Conservation (phyloP, 2,797 vertebrate species). For the Enteromius afrohamiltoni region DNA sequence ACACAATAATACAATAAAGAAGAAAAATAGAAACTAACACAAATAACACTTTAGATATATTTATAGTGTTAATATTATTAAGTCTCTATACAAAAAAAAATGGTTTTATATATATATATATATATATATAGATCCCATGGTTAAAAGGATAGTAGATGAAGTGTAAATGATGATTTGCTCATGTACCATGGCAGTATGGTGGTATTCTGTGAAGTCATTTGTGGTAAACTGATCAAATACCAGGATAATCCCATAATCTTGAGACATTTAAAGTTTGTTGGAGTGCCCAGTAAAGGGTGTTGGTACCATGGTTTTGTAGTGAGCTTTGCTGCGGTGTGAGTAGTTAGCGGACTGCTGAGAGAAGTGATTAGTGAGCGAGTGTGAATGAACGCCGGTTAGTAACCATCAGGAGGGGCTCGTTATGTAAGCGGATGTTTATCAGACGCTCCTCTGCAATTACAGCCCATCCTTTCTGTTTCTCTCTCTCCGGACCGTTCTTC, state of each 20-base stretch:
- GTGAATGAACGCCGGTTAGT: slow-evolving; percentile 7
- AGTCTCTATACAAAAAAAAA: too few relatives aligned
- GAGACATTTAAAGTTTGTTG: neutral
- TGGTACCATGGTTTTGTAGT: too few relatives aligned
- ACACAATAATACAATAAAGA: neutral
- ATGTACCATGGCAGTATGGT: neutral
- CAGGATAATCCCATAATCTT: neutral
- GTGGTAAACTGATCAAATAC: neutral
- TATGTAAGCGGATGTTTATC: slow-evolving; percentile 31
- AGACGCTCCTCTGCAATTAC: slow-evolving; percentile 20
- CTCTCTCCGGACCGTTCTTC: neutral
- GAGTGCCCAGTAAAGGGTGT: neutral
- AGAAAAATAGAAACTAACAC: neutral
- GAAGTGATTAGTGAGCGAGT: slow-evolving; percentile 16
- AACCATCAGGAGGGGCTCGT: neutral
- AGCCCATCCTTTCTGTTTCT: neutral
- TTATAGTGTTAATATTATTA: neutral
- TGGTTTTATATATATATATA: too few relatives aligned
- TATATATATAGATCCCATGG: neutral
- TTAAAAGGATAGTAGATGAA: neutral
- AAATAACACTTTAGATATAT: neutral
- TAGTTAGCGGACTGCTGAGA: too few relatives aligned
- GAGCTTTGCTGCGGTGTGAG: too few relatives aligned
- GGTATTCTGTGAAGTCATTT: neutral
- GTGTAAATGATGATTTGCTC: neutral